A percentile compares a stretch with the other conserved stretches of the same genome.
These are phyloP conservation scores for Tragopan temminckii DNA, from an alignment of 2,797 vertebrate species.

Conservation along the genomic window DNA sequence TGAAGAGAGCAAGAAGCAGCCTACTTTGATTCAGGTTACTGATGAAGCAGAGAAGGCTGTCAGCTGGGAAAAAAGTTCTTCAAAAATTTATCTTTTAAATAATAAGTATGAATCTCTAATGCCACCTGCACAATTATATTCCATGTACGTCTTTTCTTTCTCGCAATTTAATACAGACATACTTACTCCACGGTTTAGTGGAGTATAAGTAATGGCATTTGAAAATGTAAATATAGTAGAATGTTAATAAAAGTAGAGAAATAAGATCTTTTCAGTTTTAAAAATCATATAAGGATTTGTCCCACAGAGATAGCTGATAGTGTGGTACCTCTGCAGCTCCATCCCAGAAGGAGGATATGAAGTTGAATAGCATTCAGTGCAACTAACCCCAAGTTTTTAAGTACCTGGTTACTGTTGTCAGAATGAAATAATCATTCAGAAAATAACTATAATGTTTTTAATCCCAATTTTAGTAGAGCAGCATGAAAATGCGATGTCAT, in stretches of 20 bases:
- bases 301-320: not conserved
- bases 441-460: not conserved
- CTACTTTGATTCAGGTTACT: not conserved
- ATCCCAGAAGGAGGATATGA: not conserved
- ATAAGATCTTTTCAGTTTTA: not conserved
- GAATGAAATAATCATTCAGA: not conserved
- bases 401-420: not conserved
- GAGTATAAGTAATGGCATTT: not conserved
- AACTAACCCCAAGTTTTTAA: not conserved
- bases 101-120: not conserved
- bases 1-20: not conserved
- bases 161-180: not conserved
- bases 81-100: not conserved
- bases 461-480: not conserved
- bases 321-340: not conserved
- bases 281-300: not conserved
- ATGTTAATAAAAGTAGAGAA: not conserved
- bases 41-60: not conserved
- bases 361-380: not conserved
- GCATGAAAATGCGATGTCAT: not conserved
- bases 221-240: not conserved
- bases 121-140: not conserved
- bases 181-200: not conserved
- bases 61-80: not conserved
- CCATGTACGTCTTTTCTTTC: not conserved